Percentiles rank a stretch among this genome's conserved stretches.
These are phyloP conservation scores for Calliphora vomitoria DNA, from an alignment of 2,888 invertebrate species.

Conservation along the genomic window DNA sequence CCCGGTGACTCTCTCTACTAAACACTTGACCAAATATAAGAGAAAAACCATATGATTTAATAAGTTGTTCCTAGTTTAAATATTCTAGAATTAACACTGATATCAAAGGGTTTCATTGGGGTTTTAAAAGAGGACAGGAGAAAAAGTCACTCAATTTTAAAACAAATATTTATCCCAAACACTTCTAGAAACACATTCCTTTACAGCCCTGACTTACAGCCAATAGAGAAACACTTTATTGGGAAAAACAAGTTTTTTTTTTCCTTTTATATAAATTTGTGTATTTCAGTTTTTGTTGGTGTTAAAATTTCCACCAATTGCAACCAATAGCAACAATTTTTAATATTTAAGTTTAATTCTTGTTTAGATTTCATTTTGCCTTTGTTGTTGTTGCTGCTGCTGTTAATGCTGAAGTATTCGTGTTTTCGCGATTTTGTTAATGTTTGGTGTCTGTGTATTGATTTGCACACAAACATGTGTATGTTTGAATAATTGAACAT, in stretches of 20 bases:
- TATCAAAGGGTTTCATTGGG: too few species aligned
- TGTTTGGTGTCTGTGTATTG: neutral
- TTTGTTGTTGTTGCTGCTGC: neutral
- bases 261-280: neutral
- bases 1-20: too few species aligned
- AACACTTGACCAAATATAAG: too few species aligned
- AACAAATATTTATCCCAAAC: neutral
- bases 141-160: too few species aligned
- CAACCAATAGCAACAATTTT: constrained; percentile 54
- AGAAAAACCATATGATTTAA: too few species aligned
- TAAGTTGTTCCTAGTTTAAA: too few species aligned
- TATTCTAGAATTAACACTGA: too few species aligned
- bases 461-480: neutral
- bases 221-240: constrained; percentile 28
- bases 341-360: constrained; percentile 63
- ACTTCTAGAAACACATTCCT: neutral
- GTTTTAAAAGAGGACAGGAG: too few species aligned
- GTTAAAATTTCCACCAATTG: constrained; percentile 60
- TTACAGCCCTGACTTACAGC: constrained; percentile 1
- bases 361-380: constrained; percentile 49
- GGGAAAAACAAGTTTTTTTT: constrained; percentile 59
- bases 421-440: constrained; percentile 16
- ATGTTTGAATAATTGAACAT: constrained; percentile 42
- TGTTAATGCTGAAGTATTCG: constrained; percentile 7
- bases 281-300: constrained; percentile 19